These are phyloP conservation scores for Muntiacus muntjak DNA, from an alignment of 2,113 vertebrate genomes.

Conservation along the genomic window DNA sequence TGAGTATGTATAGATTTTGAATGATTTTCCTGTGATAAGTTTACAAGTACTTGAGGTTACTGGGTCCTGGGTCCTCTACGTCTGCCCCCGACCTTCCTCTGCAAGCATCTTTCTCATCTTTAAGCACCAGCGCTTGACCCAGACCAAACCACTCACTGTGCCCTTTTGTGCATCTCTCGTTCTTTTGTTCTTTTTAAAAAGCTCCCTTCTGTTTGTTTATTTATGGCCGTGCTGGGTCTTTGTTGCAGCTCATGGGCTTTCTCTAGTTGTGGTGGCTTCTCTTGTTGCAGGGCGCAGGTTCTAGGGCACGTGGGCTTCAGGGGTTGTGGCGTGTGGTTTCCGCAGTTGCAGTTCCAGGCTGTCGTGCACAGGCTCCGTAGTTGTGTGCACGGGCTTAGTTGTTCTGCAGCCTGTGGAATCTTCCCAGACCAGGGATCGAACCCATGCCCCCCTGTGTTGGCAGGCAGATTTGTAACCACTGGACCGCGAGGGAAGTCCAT, in stretches of 20 bases:
- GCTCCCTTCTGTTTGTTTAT: not conserved
- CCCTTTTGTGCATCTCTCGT: not conserved
- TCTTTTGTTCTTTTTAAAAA: not conserved
- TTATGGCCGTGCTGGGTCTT: not conserved
- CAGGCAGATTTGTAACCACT: not conserved
- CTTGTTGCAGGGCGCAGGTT: not conserved
- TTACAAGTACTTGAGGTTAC: not conserved
- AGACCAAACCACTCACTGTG: rapidly evolving
- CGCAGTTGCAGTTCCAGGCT: not conserved
- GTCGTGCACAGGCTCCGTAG: not conserved
- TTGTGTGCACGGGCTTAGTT: not conserved
- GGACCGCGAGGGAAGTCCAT: not conserved
- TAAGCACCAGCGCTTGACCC: no score
- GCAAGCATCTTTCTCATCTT: rapidly evolving
- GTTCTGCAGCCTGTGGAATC: not conserved
- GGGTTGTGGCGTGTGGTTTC: not conserved
- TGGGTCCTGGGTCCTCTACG: not conserved
- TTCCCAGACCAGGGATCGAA: not conserved
- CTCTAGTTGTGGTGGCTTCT: not conserved
- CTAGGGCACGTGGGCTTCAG: not conserved
- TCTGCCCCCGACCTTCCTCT: not conserved
- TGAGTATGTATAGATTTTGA: not conserved
- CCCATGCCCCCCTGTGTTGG: not conserved
- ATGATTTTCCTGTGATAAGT: not conserved
- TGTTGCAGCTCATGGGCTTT: not conserved